These are phyloP conservation scores for Sebastes aleutianus DNA, from an alignment of 2,797 vertebrate species.

Conservation along the genomic window DNA sequence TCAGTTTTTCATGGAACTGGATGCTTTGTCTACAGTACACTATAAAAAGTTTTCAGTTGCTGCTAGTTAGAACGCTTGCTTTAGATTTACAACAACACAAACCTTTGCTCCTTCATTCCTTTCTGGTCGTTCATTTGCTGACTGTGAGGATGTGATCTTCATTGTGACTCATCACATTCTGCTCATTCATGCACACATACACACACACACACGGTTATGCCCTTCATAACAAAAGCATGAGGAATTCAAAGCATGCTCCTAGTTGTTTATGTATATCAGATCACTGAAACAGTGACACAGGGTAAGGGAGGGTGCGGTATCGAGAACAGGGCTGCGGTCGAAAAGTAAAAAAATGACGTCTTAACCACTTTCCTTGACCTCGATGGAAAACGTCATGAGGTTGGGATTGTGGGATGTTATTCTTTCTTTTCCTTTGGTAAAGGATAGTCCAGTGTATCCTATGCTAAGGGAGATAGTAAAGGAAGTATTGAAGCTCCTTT, in stretches of 20 bases:
- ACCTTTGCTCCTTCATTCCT: not conserved
- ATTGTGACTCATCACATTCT: not conserved
- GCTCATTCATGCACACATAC: not conserved
- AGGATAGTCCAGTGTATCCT: no score
- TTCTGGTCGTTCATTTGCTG: not conserved
- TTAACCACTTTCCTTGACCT: no score
- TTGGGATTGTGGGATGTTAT: no score
- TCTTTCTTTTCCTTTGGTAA: no score
- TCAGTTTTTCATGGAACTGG: not conserved
- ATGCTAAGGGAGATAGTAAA: no score
- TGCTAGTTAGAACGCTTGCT: not conserved
- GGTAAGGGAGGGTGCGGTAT: not conserved
- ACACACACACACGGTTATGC: not conserved
- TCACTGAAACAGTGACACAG: not conserved
- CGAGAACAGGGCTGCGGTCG: not conserved
- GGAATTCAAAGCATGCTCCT: constrained; percentile 16
- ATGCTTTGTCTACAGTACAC: not conserved
- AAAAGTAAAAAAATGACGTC: no score
- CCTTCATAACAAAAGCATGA: not conserved
- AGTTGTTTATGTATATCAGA: not conserved
- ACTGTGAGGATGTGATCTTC: not conserved
- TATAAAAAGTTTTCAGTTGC: not conserved
- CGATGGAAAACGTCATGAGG: no score
- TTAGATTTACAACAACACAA: not conserved
- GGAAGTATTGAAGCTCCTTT: no score